Base-by-base conservation (phyloP, 1,140 invertebrate genomes). In the Saccostrea echinata region DNA sequence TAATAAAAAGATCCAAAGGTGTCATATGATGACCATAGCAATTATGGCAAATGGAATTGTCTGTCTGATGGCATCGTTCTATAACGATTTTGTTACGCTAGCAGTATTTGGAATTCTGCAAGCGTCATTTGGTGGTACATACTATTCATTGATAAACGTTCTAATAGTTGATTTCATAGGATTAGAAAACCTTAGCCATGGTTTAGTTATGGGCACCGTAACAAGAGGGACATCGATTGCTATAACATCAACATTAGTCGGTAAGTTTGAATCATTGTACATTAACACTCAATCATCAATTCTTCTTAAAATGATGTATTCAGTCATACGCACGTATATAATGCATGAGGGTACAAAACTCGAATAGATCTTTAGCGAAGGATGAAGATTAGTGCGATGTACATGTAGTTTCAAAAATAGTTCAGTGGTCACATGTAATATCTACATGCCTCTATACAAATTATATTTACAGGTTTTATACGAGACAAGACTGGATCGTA, bases 1-100 rank as follows among this genome's bases (percentile, higher is more conserved):
- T 24, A 64, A 61, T 11, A 82, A 43, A 27, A 33, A 83, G n/a
- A 52, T 87, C 18, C 24, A 82, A 83, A 84, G 82, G 43, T 64
- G 64, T 35, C 82, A 87, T 1, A 87, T 87, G 52, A 53, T 87
- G 61, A 53, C 61, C 27, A 84, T 87, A 6, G 82, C 57, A 21
- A 51, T 87, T 13, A 64, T 55, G 4, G 53, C 52, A 27, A 83
- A 64, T 71, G 86, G 86, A 33, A 53, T 84, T 33, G 27, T 13
- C 55, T 71, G 52, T 43, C 33, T 57, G 11, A 68, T 87, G 68
- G 52, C 57, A 27, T 53, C 61, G 0, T 84, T 87, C 52, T 84
- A 68, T 53, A 71, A 81, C 1, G 27, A 51, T 2, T 87, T 87
- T 71, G 68, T 52, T 35, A 53, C 81, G 1, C 24, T 87, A 8